phyloP scores from a whole-genome alignment of 2,797 vertebrate species.

The Triplophysa bombifrons region DNA sequence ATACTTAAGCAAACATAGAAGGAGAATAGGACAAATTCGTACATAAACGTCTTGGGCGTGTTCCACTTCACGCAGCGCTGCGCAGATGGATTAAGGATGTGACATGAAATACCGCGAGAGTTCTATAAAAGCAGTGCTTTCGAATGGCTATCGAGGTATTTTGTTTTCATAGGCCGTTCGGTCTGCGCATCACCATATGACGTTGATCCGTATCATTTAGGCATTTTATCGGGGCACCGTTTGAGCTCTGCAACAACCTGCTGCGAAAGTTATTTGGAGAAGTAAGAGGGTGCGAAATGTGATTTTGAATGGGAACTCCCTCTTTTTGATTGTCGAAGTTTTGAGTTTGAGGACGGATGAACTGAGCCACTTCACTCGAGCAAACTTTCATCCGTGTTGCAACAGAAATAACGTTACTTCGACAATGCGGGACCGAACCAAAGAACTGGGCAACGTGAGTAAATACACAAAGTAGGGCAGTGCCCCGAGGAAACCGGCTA shows the following conservation, averaged over 20 bases:
- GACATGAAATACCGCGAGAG: slow-evolving; percentile 33
- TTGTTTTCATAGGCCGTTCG: not conserved
- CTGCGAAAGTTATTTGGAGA: slow-evolving; percentile 28
- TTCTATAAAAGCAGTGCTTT: too few species aligned
- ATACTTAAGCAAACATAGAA: not conserved
- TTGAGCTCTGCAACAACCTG: not conserved
- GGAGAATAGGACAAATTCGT: slow-evolving; percentile 4
- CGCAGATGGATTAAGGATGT: not conserved
- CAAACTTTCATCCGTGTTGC: not conserved
- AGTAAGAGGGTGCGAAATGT: slow-evolving; percentile 33
- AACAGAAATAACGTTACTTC: slow-evolving; percentile 4
- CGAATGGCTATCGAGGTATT: not conserved
- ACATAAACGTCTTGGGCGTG: too few species aligned
- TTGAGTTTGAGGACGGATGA: slow-evolving; percentile 30
- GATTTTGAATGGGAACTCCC: slow-evolving; percentile 54
- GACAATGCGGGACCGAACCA: slow-evolving; percentile 79
- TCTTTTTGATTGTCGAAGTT: slow-evolving; percentile 10
- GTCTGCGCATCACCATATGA: not conserved
- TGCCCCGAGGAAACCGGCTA: slow-evolving; percentile 15
- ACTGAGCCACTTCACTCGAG: not conserved
- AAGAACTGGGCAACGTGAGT: slow-evolving; percentile 79
- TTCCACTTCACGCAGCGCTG: too few species aligned
- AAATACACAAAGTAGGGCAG: slow-evolving; percentile 47
- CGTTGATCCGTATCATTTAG: slow-evolving; percentile 10
- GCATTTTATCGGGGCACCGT: not conserved